Base-by-base conservation (phyloP, 2,888 invertebrate species). In the Octodonta nipae region DNA sequence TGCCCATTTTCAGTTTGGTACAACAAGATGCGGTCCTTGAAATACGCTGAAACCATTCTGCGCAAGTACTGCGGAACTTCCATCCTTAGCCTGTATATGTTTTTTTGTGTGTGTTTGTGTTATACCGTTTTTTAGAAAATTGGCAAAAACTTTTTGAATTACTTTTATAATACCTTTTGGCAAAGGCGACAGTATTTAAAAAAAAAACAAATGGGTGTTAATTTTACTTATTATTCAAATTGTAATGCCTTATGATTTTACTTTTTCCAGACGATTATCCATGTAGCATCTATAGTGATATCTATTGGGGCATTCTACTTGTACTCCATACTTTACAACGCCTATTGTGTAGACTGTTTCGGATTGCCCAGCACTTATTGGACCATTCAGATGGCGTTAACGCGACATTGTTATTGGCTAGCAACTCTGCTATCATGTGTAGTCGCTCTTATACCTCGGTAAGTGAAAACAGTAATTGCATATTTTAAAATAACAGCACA, bases 341-440 rank as follows among this genome's bases (percentile, higher is more conserved):
- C 78, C 6, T 61, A 85, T 43, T 85, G 86, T 59, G 74, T 84
- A 42, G 73, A 75, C 45, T 85, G 86, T 61, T 75, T 84, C 58
- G 79, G 78, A 35, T 66, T 91, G 49, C 84, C 87, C 22, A 85
- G 86, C 49, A 89, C 86, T 14, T 88, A 81, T 61, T 81, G 80
- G 78, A 84, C 91, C 33, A 79, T 89, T 63, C 77, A 81, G 56
- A 71, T 73, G 54, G 77, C 85, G 31, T 67, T 89, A 52, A 60
- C 63, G 14, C 75, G 82, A 39, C 72, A 78, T 3, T 64, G 73
- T 13, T 89, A 85, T 67, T 92, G 91, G 85, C 67, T 87, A 33
- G 73, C 82, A 16, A 72, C 88, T 30, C 46, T 81, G 10, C 61
- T 93, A 37, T 75, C 83, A 30, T 73, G 81, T 13, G 78, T 86